These are phyloP conservation scores for Trichosurus vulpecula DNA, from an alignment of 2,797 vertebrate genomes.

Conservation along the genomic window DNA sequence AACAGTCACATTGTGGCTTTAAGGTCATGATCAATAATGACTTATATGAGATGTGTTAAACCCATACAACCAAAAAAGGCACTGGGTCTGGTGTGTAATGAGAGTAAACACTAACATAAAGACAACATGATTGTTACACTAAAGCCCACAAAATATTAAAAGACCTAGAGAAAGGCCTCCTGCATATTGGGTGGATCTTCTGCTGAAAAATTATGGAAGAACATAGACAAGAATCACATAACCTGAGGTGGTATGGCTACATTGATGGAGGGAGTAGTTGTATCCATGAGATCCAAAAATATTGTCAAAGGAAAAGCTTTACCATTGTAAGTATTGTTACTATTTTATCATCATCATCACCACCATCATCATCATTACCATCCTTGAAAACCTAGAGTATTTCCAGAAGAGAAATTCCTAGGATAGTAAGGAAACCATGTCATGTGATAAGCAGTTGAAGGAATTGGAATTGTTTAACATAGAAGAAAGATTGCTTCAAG, in stretches of 20 bases:
- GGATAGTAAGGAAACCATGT: neutral
- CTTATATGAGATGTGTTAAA: neutral
- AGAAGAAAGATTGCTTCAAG: neutral
- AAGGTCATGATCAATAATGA: neutral
- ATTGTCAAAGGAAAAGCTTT: neutral
- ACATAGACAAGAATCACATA: too few relatives aligned
- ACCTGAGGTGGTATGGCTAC: neutral
- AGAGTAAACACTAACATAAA: neutral
- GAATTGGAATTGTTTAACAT: neutral
- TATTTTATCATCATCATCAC: too few relatives aligned
- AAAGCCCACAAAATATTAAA: neutral
- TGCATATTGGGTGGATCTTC: neutral
- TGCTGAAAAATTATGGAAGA: neutral
- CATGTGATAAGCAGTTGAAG: neutral
- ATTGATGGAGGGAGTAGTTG: neutral
- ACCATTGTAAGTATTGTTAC: neutral
- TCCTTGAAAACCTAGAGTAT: neutral
- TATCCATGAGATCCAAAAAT: neutral
- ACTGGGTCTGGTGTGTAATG: neutral
- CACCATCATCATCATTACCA: too few relatives aligned
- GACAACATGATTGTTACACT: neutral
- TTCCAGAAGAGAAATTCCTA: neutral
- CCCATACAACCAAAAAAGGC: neutral
- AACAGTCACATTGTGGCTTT: neutral
- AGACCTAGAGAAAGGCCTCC: neutral